These are phyloP conservation scores for Cephus nigrinus DNA, from an alignment of 2,888 invertebrate genomes.

Conservation along the genomic window DNA sequence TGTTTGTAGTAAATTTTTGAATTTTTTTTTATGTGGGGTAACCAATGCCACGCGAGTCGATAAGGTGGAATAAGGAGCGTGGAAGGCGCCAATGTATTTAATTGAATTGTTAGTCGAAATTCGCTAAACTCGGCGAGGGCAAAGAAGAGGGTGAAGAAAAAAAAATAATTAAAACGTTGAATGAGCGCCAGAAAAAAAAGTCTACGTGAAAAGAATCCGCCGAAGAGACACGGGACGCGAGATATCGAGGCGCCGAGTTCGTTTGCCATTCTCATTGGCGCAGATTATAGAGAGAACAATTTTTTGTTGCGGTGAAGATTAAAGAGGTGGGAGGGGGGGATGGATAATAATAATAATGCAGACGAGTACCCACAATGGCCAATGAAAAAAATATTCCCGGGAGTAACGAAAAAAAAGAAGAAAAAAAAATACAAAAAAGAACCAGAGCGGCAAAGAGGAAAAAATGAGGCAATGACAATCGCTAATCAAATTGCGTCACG, in stretches of 20 bases:
- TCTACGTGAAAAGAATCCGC: no score
- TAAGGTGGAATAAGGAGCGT: no score
- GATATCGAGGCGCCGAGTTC: neutral
- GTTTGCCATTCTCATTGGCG: slow-evolving; percentile 20
- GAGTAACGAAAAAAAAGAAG: slow-evolving; percentile 5
- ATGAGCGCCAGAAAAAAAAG: neutral
- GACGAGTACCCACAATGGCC: neutral
- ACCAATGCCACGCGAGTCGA: no score
- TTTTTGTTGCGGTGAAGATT: slow-evolving; percentile 15
- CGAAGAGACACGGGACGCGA: no score
- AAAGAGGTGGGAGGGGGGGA: no score
- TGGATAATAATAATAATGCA: neutral
- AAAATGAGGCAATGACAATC: slow-evolving; percentile 53
- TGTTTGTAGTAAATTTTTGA: no score
- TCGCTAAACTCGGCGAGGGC: no score
- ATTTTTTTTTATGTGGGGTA: no score
- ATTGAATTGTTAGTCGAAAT: no score
- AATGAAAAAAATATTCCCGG: slow-evolving; percentile 13
- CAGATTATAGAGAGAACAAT: slow-evolving; percentile 21
- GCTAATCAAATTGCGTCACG: slow-evolving; percentile 59
- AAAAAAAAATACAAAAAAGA: slow-evolving; percentile 9
- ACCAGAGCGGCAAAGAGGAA: slow-evolving; percentile 6
- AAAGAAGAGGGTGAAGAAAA: no score
- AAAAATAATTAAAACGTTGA: neutral
- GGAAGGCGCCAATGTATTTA: no score